Evolutionary conservation across 1,140 invertebrate species (phyloP), one percentile per base, ranked within the genome.

Genomic region (Acromyrmex charruanus): DNA sequence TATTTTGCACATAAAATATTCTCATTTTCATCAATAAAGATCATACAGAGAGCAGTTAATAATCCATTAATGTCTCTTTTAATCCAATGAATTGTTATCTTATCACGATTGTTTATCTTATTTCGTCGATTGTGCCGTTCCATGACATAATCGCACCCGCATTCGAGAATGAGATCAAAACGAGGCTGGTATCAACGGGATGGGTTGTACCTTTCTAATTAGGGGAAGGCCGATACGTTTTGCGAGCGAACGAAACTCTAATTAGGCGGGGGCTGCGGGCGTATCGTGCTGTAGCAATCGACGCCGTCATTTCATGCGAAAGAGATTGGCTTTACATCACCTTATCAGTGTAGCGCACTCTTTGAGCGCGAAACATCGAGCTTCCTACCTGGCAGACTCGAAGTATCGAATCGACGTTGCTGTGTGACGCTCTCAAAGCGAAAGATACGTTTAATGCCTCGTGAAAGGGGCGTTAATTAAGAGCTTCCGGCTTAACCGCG

Each of bases 381-480:
- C 53, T 59, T 63, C 35, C 44, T 72, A 16, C 31, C 28, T 16
- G 53, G 72, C 68, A 63, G 28, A 21, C 18, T 58, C 18, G 53
- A 69, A 63, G 28, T 51, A 79, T 88, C 55, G 55, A 44, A 39
- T 35, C 85, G 65, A 49, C 35, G 65, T 25, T 44, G 28, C n/a
- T 63, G 51, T 51, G 58, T 16, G 44, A 71, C 28, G 18, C 25
- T 59, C 35, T 81, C 51, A 86, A 88, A 80, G 51, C 66, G 63
- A 77, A 65, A 87, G 87, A 79, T 84, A 59, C 49, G 72, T 53
- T 84, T 87, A 89, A 89, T 89, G 87, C 88, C 28, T 75, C 87
- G 87, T 89, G 65, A 89, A 90, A 77, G 77, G 39, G 35, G 85
- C 59, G 86, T 89, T 89, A 89, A 90, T 89, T 89, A 90, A 89